phyloP scores from a whole-genome alignment of 2,888 invertebrate genomes.

The Philopedon plagiatum region DNA sequence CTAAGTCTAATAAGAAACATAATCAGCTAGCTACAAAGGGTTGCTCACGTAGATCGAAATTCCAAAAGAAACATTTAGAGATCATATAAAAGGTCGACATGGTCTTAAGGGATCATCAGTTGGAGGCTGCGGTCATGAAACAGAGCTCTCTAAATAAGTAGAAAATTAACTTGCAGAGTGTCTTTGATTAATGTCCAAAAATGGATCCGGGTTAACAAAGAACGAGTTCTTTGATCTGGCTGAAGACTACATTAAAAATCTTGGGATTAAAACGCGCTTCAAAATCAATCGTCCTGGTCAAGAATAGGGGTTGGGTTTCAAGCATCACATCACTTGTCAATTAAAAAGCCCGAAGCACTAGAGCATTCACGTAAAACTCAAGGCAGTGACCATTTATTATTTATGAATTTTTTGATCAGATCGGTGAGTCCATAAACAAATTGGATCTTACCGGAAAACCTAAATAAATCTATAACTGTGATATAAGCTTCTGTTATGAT shows the following conservation, averaged over 20 bases:
- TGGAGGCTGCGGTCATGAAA: background rate
- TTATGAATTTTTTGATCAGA: background rate
- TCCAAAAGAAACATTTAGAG: too few relatives aligned
- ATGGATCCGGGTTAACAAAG: background rate
- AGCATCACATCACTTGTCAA: background rate
- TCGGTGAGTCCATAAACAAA: background rate
- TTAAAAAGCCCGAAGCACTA: background rate
- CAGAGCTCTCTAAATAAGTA: background rate
- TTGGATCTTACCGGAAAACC: background rate
- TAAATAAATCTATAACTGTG: background rate
- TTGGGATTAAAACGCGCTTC: background rate
- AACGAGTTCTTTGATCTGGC: background rate
- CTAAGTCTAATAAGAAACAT: too few relatives aligned
- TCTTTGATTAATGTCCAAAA: background rate
- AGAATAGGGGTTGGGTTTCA: background rate
- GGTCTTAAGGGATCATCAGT: background rate
- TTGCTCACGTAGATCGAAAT: too few relatives aligned
- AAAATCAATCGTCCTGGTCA: background rate
- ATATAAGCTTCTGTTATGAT: conserved; percentile 1
- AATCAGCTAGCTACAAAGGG: too few relatives aligned
- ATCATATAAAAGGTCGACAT: background rate
- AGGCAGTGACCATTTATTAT: background rate
- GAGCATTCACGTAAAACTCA: background rate
- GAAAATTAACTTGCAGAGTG: background rate
- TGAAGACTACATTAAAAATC: background rate